Evolutionary conservation across 2,113 vertebrate genomes (phyloP), one percentile per base, ranked within the genome.

Genomic region (Tautogolabrus adspersus): DNA sequence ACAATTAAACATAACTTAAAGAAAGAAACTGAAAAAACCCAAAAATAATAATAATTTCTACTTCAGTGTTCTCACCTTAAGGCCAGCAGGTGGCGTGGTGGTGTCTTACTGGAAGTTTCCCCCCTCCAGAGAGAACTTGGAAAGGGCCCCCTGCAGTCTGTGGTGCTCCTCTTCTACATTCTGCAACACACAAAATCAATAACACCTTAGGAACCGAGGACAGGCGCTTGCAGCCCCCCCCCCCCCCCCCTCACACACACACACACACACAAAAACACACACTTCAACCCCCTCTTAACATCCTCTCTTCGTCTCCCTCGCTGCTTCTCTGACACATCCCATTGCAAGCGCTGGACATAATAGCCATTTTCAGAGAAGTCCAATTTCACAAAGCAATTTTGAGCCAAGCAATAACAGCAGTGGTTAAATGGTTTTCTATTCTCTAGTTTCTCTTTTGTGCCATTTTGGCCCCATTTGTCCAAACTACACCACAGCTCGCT

Each of bases 131-230:
- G 91, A 91, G 64, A 93, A 93, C 77, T 93, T 88, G 23, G 92
- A 93, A 38, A 95, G 91, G 46, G 81, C 84, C 79, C 91, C 90
- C 57, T 91, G 93, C 77, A 95, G 85, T 64, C 72, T 87, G 88
- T 94, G 91, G 88, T 94, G 88, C 34, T 87, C 91, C 34, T 94
- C 93, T 82, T 95, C 94, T 37, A 95, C 58, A 79, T 67, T 81
- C 94, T 95, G 75, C 58, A 68, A 83, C 65, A 79, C 70, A 83
- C 71, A 86, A 78, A 92, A 92, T 90, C 78, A 85, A 89, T 87
- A 87, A 82, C 72, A 87, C 52, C 69, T 77, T 79, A 82, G 70
- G 72, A 86, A 80, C 70, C 9, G 60, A 72, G 54, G 65, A 80
- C 58, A 65, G 46, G 72, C 66, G 71, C 52, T 52, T 1, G 1